A percentile compares a stretch with the other conserved stretches of the same genome.
phyloP scores from a whole-genome alignment of 2,797 vertebrate species.

The Lycodopsis pacificus region DNA sequence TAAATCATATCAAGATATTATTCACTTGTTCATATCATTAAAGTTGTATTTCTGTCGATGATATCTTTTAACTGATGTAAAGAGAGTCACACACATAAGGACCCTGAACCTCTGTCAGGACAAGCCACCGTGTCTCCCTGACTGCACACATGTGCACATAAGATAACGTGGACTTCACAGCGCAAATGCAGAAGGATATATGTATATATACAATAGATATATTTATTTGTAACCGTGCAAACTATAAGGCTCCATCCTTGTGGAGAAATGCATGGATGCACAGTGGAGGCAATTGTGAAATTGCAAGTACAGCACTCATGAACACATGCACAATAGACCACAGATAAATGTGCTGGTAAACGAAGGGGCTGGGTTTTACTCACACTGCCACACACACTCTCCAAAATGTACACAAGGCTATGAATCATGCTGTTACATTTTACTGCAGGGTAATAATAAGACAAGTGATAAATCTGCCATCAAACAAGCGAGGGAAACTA shows the following conservation, averaged over 20 bases:
- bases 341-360: constrained; percentile 17
- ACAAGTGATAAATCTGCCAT: constrained; percentile 52
- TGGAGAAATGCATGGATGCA: neutral
- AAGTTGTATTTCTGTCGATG: neutral
- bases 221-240: neutral
- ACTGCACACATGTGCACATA: neutral
- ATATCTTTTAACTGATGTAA: constrained; percentile 22
- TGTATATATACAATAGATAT: neutral
- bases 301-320: neutral
- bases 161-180: constrained; percentile 3
- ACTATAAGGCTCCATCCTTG: neutral
- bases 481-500: constrained; percentile 36
- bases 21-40: neutral
- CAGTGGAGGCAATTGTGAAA: constrained; percentile 1
- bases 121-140: constrained; percentile 5
- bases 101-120: constrained; percentile 24
- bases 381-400: constrained; percentile 16
- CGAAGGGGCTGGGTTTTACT: constrained; percentile 10
- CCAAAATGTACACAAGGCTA: constrained; percentile 20
- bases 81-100: constrained; percentile 10
- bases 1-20: neutral
- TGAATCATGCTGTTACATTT: constrained; percentile 49
- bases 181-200: constrained; percentile 2
- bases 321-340: neutral
- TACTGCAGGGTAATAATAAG: constrained; percentile 37